These are phyloP conservation scores for Bugulina stolonifera DNA, from an alignment of 2,888 invertebrate genomes.

Conservation along the genomic window DNA sequence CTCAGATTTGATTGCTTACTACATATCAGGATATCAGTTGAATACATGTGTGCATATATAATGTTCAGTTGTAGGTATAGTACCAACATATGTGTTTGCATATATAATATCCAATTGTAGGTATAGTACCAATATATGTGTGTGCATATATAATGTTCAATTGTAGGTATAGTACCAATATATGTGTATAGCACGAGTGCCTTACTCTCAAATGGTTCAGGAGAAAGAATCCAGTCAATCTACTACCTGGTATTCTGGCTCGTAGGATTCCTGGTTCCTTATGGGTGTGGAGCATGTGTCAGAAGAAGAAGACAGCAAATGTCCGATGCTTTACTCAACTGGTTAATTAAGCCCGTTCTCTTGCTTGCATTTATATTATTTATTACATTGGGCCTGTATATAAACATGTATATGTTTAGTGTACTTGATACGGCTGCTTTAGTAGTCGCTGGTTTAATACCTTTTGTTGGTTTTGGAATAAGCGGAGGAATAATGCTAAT, in stretches of 20 bases:
- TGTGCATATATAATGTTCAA: too few relatives aligned
- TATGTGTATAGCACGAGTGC: background rate
- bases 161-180: background rate
- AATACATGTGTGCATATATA: background rate
- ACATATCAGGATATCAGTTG: too few relatives aligned
- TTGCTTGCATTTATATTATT: slow-evolving; percentile 48
- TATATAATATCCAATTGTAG: background rate
- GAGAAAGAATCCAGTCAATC: background rate
- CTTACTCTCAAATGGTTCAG: background rate
- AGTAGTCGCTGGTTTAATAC: slow-evolving; percentile 39
- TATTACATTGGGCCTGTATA: slow-evolving; percentile 51
- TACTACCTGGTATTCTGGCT: slow-evolving; percentile 37
- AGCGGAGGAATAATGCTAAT: slow-evolving; percentile 38
- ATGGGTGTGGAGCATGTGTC: slow-evolving; percentile 42
- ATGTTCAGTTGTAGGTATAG: background rate
- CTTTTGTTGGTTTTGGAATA: slow-evolving; percentile 38
- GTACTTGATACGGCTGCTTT: slow-evolving; percentile 37
- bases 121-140: background rate
- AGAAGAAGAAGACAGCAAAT: slow-evolving; percentile 39
- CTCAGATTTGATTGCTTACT: too few relatives aligned
- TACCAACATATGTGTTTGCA: background rate
- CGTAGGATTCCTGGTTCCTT: slow-evolving; percentile 41
- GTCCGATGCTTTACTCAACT: slow-evolving; percentile 47
- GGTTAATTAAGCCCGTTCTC: slow-evolving; percentile 49
- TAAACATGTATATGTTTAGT: slow-evolving; percentile 51